Evolutionary conservation across 1,140 invertebrate species (phyloP), one percentile per base, ranked within the genome.

Genomic region (Drosophila parvula): DNA sequence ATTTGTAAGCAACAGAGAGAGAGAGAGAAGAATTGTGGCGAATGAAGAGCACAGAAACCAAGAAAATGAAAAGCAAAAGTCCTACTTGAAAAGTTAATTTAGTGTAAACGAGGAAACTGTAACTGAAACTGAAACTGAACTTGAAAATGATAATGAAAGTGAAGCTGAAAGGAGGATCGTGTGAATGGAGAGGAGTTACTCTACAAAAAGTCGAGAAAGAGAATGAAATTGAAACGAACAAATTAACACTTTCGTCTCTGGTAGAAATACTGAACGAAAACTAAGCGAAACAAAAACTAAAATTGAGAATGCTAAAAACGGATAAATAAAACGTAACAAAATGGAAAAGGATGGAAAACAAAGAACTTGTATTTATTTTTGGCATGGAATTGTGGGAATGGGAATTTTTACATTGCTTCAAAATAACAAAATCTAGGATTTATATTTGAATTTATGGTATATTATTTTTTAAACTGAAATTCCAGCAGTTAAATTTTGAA

Each of bases 21-120:
- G 22, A 62, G 34, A 70, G 40, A 44, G 34, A 34, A 56, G 34
- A 44, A 63, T 63, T 18, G 43, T 55, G 43, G 51, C 27, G 47
- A 18, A 12, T 4, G 18, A 56, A 76, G 45, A 74, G 32, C 28
- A 51, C 48, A 50, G 69, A 76, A 50, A 50, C 27, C 62, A 53
- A 67, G 63, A 53, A 44, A 65, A 63, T 50, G 38, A 77, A 81
- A 60, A 74, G 62, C 32, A 60, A 76, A 74, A 81, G 69, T 89
- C 84, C 84, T 89, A 88, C 79, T 89, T 84, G 81, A 89, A 88
- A 88, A 89, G 84, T 74, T 88, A 86, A 74, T 85, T 86, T 86
- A 83, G 73, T 79, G 30, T 79, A 86, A 79, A 78, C 16, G 41
- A 55, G 16, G 43, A 70, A 58, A 71, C 27, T 65, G 62, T 57